Conservation (phyloP, 2,113 vertebrate species). For the Platichthys flesus region DNA sequence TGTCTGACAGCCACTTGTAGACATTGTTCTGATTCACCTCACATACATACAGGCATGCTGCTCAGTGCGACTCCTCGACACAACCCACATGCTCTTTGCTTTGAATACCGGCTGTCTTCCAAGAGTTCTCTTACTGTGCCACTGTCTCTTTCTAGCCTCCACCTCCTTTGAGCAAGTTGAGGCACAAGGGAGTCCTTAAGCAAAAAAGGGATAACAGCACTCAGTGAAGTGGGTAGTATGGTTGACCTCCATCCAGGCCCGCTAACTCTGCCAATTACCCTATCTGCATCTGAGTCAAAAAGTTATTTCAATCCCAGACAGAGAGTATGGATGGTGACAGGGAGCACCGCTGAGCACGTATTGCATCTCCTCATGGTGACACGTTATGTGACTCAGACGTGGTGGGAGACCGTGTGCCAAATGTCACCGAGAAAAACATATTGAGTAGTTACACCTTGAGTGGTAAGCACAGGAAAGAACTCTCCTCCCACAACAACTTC, state of each 20-base stretch:
- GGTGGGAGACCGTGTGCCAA: background rate
- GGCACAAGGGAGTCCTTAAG: slow-evolving; percentile 34
- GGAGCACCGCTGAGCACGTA: slow-evolving; percentile 10
- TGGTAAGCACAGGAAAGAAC: background rate
- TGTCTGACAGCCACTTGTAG: slow-evolving; percentile 38
- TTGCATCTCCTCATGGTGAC: slow-evolving; percentile 1
- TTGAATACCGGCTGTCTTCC: slow-evolving; percentile 30
- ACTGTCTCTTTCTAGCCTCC: slow-evolving; percentile 18
- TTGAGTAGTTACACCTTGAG: background rate
- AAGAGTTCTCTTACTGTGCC: slow-evolving; percentile 24
- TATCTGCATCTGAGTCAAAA: slow-evolving; percentile 24
- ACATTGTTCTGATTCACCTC: slow-evolving; percentile 40
- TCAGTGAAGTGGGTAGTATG: slow-evolving; percentile 33
- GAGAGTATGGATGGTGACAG: slow-evolving; percentile 15
- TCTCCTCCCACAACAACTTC: slow-evolving; percentile 1
- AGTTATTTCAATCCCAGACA: slow-evolving; percentile 17
- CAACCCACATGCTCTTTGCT: slow-evolving; percentile 25
- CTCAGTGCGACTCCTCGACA: slow-evolving; percentile 6
- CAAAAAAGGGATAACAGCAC: slow-evolving; percentile 37
- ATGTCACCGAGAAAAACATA: background rate
- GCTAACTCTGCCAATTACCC: slow-evolving; percentile 33
- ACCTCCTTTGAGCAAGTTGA: slow-evolving; percentile 22
- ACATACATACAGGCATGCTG: slow-evolving; percentile 32
- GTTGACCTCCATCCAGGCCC: slow-evolving; percentile 40
- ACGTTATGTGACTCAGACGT: background rate